phyloP scores from a whole-genome alignment of 2,888 invertebrate species.

The Tachina grossa region DNA sequence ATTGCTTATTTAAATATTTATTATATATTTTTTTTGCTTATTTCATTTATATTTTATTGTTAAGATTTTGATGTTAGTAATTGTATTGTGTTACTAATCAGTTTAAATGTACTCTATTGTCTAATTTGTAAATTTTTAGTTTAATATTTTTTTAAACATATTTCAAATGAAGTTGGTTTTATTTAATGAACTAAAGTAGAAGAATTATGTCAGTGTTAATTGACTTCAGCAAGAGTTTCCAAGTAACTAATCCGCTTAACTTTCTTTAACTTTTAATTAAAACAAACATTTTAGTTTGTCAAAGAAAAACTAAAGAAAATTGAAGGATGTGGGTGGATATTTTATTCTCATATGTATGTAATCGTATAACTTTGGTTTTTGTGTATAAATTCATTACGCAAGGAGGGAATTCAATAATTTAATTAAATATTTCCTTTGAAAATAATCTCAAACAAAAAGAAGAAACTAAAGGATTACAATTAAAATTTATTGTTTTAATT shows the following conservation, averaged over 20 bases:
- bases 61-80: slow-evolving; percentile 32
- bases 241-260: too few species aligned
- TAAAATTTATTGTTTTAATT: too few species aligned
- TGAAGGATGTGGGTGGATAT: background rate
- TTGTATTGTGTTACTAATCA: slow-evolving; percentile 32
- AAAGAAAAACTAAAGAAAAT: background rate
- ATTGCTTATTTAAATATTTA: slow-evolving; percentile 59
- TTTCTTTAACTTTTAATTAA: too few species aligned
- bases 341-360: background rate
- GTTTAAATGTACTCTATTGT: background rate
- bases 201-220: too few species aligned
- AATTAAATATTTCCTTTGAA: slow-evolving; percentile 33
- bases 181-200: too few species aligned
- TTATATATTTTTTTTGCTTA: background rate
- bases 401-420: slow-evolving; percentile 53
- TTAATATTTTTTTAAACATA: too few species aligned
- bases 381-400: slow-evolving; percentile 48
- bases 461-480: too few species aligned
- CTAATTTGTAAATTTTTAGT: too few species aligned
- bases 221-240: too few species aligned
- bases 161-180: too few species aligned
- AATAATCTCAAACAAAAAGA: too few species aligned
- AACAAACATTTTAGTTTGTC: too few species aligned
- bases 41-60: slow-evolving; percentile 5
- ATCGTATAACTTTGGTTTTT: slow-evolving; percentile 23